These are phyloP conservation scores for Morpho helenor DNA, from an alignment of 2,888 invertebrate genomes.

Conservation along the genomic window DNA sequence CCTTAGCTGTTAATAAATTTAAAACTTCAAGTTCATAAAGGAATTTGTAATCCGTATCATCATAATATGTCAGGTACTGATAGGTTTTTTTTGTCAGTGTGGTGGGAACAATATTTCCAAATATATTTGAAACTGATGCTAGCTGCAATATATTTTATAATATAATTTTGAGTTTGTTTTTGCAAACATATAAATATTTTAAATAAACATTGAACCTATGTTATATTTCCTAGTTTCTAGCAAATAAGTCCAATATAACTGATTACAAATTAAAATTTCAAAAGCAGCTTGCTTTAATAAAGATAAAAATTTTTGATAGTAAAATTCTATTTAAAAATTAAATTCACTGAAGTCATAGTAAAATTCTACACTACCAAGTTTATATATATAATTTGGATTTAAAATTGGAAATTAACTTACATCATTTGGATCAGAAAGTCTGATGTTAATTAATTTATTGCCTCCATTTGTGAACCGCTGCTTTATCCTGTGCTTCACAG, in stretches of 20 bases:
- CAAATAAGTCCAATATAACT: too few species aligned
- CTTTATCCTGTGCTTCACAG: slow-evolving; percentile 77
- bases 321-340: too few species aligned
- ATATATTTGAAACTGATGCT: slow-evolving; percentile 49
- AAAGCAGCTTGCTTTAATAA: too few species aligned
- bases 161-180: not conserved
- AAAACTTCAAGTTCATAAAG: slow-evolving; percentile 80
- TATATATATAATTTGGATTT: too few species aligned
- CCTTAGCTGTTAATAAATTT: slow-evolving; percentile 77
- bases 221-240: too few species aligned
- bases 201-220: too few species aligned
- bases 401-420: slow-evolving; percentile 55
- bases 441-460: slow-evolving; percentile 81
- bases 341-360: too few species aligned
- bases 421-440: slow-evolving; percentile 81
- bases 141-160: slow-evolving; percentile 45
- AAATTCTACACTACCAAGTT: too few species aligned
- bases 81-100: slow-evolving; percentile 47
- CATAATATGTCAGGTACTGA: slow-evolving; percentile 49
- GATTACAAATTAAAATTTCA: too few species aligned
- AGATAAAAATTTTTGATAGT: too few species aligned
- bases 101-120: slow-evolving; percentile 51
- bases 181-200: too few species aligned
- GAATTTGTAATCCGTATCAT: slow-evolving; percentile 82
- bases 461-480: slow-evolving; percentile 80